Evolutionary conservation across 2,113 vertebrate species (phyloP), one percentile per base, ranked within the genome.

Genomic region (Trichechus manatus): DNA sequence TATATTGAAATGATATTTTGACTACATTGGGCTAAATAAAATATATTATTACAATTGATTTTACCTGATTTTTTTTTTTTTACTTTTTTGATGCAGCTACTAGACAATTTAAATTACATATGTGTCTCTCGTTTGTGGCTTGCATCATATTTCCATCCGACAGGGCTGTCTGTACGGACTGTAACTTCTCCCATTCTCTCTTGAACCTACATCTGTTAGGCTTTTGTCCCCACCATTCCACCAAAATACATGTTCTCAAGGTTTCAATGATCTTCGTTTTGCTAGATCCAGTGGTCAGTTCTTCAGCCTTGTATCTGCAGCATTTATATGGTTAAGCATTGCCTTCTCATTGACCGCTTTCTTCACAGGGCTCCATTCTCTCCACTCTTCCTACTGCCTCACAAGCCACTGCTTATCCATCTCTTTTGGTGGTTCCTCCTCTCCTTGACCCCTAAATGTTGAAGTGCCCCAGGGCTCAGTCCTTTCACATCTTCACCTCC

Each of bases 151-250:
- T 92, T 90, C 80, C 33, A 0, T 47, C 77, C n/a, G 29, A 31
- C 7, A 25, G 10, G 22, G 23, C 44, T 50, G 0, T 68, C 39
- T 61, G 0, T 39, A 13, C 14, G 20, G 77, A 42, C 72, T 59
- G 17, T 1, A 53, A 6, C 74, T 25, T 81, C 36, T 56, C 20
- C 53, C 81, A 1, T 36, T 29, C 9, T 74, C 36, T 94, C 29
- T 77, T n/a, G 44, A 79, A 20, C 1, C 3, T 0, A 0, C 5
- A 1, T 72, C 85, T 59, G 0, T 63, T 78, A 85, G 17, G 23
- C 19, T 20, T 88, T 59, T 75, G 15, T 56, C 59, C 39, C 64
- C 14, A 4, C 61, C 29, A 47, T 23, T 15, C 19, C 44, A 27
- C 36, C 74, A 70, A 36, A 53, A 78, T 4, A 74, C 25, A 3